Conservation (phyloP, 2,113 vertebrate species). For the Brachyhypopomus occidentalis region DNA sequence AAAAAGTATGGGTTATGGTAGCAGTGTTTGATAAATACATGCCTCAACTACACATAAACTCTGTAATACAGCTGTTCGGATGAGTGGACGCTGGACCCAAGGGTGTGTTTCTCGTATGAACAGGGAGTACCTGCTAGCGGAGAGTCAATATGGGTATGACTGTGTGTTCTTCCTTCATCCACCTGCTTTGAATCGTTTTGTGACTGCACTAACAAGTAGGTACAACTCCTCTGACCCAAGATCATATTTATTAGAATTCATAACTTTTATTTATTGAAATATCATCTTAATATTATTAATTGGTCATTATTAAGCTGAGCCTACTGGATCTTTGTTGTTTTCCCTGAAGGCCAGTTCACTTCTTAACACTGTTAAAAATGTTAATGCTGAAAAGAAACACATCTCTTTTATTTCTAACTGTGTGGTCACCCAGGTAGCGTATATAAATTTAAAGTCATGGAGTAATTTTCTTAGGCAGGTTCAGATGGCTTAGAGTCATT, state of each 20-base stretch:
- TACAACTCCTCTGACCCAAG: conserved; percentile 7
- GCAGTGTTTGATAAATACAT: background rate
- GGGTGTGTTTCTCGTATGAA: conserved; percentile 31
- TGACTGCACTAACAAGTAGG: conserved; percentile 79
- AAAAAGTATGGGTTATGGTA: too few species aligned
- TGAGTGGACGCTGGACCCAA: too few species aligned
- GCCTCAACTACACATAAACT: background rate
- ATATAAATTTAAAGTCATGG: too few species aligned
- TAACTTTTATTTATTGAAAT: background rate
- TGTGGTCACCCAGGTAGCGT: too few species aligned
- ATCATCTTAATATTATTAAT: background rate
- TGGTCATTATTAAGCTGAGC: background rate
- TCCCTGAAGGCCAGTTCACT: background rate
- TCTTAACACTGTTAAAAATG: too few species aligned
- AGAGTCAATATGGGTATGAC: conserved; percentile 70
- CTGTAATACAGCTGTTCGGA: too few species aligned
- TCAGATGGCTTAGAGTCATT: too few species aligned
- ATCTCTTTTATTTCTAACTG: too few species aligned
- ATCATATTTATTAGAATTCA: background rate
- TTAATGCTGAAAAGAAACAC: too few species aligned
- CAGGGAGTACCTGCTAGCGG: conserved; percentile 78
- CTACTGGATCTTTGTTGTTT: background rate
- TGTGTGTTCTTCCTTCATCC: conserved; percentile 71
- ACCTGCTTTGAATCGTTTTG: conserved; percentile 71
- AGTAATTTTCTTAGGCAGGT: too few species aligned